Conservation (phyloP, 2,797 vertebrate genomes). For the Rhynchotus rufescens region DNA sequence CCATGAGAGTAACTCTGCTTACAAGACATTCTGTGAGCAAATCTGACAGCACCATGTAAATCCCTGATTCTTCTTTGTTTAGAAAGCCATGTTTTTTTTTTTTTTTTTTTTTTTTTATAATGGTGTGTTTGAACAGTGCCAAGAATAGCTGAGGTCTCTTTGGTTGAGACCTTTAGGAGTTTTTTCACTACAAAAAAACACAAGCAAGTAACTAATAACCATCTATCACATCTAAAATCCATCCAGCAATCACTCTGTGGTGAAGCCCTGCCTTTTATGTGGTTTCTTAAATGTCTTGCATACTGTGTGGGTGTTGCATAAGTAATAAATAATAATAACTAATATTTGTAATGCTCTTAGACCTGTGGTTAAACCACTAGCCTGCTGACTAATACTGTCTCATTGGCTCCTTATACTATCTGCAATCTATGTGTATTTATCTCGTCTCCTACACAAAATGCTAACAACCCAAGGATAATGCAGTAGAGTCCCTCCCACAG, state of each 20-base stretch:
- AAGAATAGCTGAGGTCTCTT: background rate
- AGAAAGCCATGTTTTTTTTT: background rate
- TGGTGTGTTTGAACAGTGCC: background rate
- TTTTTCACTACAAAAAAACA: slow-evolving; percentile 3
- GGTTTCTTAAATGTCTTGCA: slow-evolving; percentile 58
- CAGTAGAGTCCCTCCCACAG: background rate
- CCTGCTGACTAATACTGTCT: slow-evolving; percentile 60
- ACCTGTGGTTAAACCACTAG: slow-evolving; percentile 26
- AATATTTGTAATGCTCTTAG: slow-evolving; percentile 49
- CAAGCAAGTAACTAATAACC: slow-evolving; percentile 37
- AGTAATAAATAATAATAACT: slow-evolving; percentile 68
- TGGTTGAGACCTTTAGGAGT: background rate
- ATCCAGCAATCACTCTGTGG: background rate
- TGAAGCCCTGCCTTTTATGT: slow-evolving; percentile 48
- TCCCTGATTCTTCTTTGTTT: background rate
- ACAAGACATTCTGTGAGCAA: background rate
- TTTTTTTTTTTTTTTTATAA: slow-evolving; percentile 12
- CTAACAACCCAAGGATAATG: background rate
- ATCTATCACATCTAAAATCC: slow-evolving; percentile 41
- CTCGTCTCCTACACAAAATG: background rate
- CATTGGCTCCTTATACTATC: background rate
- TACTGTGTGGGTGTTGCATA: slow-evolving; percentile 22
- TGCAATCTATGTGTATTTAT: slow-evolving; percentile 9
- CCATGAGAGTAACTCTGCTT: background rate
- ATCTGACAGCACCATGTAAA: background rate